phyloP scores from a whole-genome alignment of 2,888 invertebrate genomes.

The Cephonodes hylas region DNA sequence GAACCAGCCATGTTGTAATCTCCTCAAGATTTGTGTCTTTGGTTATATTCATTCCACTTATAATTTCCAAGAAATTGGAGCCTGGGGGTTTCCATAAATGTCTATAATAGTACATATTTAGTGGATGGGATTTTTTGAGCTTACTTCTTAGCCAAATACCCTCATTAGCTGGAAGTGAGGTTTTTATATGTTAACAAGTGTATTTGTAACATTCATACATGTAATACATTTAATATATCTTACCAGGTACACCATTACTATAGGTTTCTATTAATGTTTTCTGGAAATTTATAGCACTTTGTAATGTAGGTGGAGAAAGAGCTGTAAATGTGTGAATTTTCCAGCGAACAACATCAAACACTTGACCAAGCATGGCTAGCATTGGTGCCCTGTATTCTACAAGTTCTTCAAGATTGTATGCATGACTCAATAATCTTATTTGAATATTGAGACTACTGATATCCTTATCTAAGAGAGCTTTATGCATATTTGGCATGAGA shows the following conservation, averaged over 20 bases:
- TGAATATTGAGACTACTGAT: slow-evolving; percentile 45
- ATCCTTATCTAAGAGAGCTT: slow-evolving; percentile 49
- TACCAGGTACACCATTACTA: slow-evolving; percentile 53
- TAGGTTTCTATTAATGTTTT: slow-evolving; percentile 51
- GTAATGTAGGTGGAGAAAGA: slow-evolving; percentile 46
- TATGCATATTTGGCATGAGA: slow-evolving; percentile 65
- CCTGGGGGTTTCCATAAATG: slow-evolving; percentile 59
- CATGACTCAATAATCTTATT: slow-evolving; percentile 46
- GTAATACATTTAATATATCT: slow-evolving; percentile 14
- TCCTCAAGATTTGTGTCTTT: slow-evolving; percentile 41
- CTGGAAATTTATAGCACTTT: slow-evolving; percentile 51
- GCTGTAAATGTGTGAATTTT: slow-evolving; percentile 51
- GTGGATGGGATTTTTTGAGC: slow-evolving; percentile 51
- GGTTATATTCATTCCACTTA: slow-evolving; percentile 43
- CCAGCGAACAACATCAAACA: slow-evolving; percentile 61
- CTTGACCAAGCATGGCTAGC: slow-evolving; percentile 65
- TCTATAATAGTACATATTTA: slow-evolving; percentile 69
- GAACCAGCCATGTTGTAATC: slow-evolving; percentile 48
- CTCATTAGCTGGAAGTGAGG: slow-evolving; percentile 57
- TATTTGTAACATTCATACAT: neutral
- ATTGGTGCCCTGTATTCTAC: slow-evolving; percentile 62
- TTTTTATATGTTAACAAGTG: slow-evolving; percentile 20
- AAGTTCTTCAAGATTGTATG: slow-evolving; percentile 49
- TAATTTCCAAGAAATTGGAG: slow-evolving; percentile 52
- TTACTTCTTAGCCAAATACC: slow-evolving; percentile 61